Conservation (phyloP, 2,113 vertebrate species). For the Formicarius rufipectus region DNA sequence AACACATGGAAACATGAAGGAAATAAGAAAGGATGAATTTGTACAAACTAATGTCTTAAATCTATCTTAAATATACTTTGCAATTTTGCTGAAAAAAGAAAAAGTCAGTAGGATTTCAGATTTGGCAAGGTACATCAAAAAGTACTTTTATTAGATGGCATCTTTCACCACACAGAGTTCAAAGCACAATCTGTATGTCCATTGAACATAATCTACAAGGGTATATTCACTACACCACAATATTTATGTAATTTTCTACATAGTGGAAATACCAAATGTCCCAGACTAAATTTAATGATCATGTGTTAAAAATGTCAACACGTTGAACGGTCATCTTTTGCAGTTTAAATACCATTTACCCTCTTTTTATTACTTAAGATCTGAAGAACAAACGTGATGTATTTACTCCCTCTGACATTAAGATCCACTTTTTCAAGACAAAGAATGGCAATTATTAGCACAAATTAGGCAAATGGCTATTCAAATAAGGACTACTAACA, state of each 20-base stretch:
- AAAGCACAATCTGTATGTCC: not conserved
- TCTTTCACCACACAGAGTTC: not conserved
- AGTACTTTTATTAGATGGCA: not conserved
- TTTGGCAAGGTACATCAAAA: not conserved
- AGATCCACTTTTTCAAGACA: not conserved
- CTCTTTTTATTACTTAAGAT: not conserved
- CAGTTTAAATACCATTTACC: not conserved
- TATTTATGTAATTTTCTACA: not conserved
- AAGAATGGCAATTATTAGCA: not conserved
- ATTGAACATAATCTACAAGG: not conserved
- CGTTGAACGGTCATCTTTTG: not conserved
- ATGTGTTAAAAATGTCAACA: not conserved
- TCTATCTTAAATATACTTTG: not conserved
- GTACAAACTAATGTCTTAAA: not conserved
- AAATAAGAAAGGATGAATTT: not conserved
- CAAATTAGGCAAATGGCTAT: not conserved
- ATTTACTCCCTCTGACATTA: not conserved
- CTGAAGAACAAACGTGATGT: not conserved
- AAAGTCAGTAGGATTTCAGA: not conserved
- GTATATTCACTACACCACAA: not conserved
- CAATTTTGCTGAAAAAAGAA: not conserved
- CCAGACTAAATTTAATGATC: not conserved
- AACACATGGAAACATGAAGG: not conserved
- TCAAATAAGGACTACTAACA: not conserved
- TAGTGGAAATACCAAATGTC: not conserved